Conservation (phyloP, 2,113 vertebrate genomes). For the Casuarius casuarius region DNA sequence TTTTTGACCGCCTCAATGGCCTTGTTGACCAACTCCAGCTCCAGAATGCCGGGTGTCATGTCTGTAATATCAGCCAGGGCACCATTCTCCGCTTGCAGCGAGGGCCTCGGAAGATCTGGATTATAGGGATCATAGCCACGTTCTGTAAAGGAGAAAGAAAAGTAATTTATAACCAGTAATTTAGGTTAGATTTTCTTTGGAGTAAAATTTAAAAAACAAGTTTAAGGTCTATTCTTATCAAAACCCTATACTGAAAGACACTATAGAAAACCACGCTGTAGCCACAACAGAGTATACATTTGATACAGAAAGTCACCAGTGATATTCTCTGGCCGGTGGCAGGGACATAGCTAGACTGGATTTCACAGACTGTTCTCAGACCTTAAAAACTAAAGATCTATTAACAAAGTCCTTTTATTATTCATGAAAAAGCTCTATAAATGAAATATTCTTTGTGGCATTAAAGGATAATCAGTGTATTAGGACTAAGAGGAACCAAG, state of each 20-base stretch:
- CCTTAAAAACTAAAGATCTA: not conserved
- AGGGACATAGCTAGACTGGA: not conserved
- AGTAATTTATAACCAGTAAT: not conserved
- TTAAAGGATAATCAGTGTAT: not conserved
- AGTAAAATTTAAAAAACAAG: not conserved
- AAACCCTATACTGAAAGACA: not conserved
- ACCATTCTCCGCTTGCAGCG: conserved; percentile 75
- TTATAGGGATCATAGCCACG: conserved; percentile 93
- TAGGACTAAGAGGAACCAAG: not conserved
- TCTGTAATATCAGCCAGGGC: conserved; percentile 33
- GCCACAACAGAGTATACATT: rapidly evolving
- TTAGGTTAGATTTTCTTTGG: too few relatives aligned
- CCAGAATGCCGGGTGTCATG: conserved; percentile 80
- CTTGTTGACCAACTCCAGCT: conserved; percentile 91
- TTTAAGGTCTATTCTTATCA: not conserved
- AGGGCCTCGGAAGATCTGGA: conserved; percentile 85
- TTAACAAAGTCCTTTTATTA: not conserved
- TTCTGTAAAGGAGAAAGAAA: conserved; percentile 69
- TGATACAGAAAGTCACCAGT: not conserved
- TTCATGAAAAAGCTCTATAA: not conserved
- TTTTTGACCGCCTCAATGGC: conserved; percentile 92
- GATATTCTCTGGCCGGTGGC: not conserved
- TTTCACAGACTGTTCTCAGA: not conserved
- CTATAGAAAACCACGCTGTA: not conserved
- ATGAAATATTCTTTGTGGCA: not conserved